phyloP scores from a whole-genome alignment of 2,113 vertebrate genomes.

The Hemibagrus wyckioides region DNA sequence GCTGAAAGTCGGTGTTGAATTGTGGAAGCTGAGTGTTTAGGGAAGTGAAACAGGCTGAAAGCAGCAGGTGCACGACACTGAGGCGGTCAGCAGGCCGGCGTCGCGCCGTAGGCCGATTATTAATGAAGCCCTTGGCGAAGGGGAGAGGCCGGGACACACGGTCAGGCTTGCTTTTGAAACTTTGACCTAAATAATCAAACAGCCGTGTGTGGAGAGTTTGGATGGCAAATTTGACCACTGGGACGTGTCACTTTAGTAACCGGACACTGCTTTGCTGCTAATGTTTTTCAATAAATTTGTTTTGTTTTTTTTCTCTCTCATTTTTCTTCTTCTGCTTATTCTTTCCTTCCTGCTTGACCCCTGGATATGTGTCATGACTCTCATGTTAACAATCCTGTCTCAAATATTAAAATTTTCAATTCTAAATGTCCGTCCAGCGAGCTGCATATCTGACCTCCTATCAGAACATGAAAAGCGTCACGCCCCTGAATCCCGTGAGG shows the following conservation, averaged over 20 bases:
- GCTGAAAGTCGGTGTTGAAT: too few relatives aligned
- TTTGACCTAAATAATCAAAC: constrained; percentile 67
- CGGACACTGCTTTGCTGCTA: not conserved
- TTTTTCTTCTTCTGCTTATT: not conserved
- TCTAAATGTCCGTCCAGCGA: not conserved
- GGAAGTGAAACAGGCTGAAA: constrained; percentile 10
- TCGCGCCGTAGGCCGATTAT: constrained; percentile 64
- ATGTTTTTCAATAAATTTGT: not conserved
- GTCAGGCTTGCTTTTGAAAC: constrained; percentile 64
- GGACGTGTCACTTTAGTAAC: not conserved
- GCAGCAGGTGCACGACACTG: constrained; percentile 12
- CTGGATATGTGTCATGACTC: not conserved
- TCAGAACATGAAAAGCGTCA: not conserved
- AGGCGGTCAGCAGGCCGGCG: not conserved
- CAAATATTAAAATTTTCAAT: too few relatives aligned
- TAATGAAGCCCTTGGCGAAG: constrained; percentile 59
- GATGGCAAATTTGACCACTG: constrained; percentile 23
- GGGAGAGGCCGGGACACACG: not conserved
- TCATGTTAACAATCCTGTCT: not conserved
- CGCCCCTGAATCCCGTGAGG: too few relatives aligned
- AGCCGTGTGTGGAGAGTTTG: constrained; percentile 44
- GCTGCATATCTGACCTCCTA: not conserved
- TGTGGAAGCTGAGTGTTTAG: not conserved
- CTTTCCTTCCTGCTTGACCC: not conserved
- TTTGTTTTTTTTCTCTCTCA: not conserved